Evolutionary conservation across 1,140 invertebrate species (phyloP).

Genomic region (Drosophila sp.): DNA sequence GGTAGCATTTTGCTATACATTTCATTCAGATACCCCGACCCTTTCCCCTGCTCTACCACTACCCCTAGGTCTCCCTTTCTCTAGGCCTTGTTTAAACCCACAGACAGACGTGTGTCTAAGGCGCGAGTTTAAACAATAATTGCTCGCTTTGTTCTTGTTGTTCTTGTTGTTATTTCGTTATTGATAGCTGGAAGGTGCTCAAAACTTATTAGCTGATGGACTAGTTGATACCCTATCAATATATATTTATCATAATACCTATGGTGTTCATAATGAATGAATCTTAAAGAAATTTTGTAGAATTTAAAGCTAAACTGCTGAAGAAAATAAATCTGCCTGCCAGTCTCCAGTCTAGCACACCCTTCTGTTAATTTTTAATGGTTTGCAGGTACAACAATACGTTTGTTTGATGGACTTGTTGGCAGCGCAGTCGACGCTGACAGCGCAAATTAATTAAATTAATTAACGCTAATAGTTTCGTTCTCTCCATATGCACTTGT

Average conservation of each 20-base stretch:
- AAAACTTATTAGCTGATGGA: not conserved
- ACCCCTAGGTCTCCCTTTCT: not conserved
- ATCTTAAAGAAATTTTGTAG: too few relatives aligned
- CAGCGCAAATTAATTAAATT: slow-evolving; percentile 77
- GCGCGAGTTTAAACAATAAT: slow-evolving; percentile 36
- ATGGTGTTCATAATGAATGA: too few relatives aligned
- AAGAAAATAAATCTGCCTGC: not conserved
- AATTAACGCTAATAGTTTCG: slow-evolving; percentile 70
- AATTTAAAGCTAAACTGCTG: too few relatives aligned
- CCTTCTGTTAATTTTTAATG: not conserved
- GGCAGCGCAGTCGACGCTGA: slow-evolving; percentile 37
- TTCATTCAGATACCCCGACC: slow-evolving; percentile 14
- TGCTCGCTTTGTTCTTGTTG: slow-evolving; percentile 32
- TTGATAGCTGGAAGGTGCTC: slow-evolving; percentile 11
- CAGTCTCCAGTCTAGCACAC: not conserved
- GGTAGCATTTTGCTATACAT: slow-evolving; percentile 8
- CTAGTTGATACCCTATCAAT: slow-evolving; percentile 1
- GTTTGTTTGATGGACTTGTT: slow-evolving; percentile 18
- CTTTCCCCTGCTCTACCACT: not conserved
- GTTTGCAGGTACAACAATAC: slow-evolving; percentile 3
- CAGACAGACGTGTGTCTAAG: slow-evolving; percentile 26
- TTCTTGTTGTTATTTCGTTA: slow-evolving; percentile 28
- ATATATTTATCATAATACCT: too few relatives aligned
- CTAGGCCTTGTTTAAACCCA: not conserved
- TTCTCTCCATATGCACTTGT: slow-evolving; percentile 28